A percentile compares a stretch with the other conserved stretches of the same genome.
phyloP scores from a whole-genome alignment of 2,888 invertebrate species.

The Euplagia quadripunctaria region DNA sequence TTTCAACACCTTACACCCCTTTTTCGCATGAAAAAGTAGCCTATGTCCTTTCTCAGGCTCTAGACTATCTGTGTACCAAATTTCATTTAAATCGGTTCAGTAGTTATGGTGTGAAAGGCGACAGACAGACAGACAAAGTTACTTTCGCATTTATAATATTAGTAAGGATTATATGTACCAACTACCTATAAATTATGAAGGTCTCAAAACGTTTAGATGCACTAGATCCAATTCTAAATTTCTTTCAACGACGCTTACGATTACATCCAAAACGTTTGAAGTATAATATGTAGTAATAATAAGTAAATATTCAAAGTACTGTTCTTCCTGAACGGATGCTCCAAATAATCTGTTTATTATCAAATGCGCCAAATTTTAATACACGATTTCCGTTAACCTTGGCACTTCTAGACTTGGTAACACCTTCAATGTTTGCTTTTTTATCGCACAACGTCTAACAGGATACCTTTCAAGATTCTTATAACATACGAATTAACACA shows the following conservation, averaged over 20 bases:
- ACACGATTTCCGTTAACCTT: slow-evolving; percentile 44
- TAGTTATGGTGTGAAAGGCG: too few species aligned
- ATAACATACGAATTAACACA: background rate
- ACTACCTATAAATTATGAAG: too few species aligned
- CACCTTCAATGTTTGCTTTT: slow-evolving; percentile 27
- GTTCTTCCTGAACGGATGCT: background rate
- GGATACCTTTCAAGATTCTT: background rate
- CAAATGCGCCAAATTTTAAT: slow-evolving; percentile 16
- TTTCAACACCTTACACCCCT: too few species aligned
- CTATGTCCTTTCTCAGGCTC: too few species aligned
- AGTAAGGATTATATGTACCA: too few species aligned
- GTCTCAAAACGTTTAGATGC: too few species aligned
- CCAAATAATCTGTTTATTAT: slow-evolving; percentile 4
- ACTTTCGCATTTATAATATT: too few species aligned
- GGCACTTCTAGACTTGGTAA: slow-evolving; percentile 24
- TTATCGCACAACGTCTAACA: background rate
- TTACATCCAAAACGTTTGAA: background rate
- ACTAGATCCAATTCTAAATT: too few species aligned
- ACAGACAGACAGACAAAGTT: too few species aligned
- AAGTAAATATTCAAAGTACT: background rate
- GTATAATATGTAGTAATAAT: background rate
- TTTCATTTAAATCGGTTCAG: too few species aligned
- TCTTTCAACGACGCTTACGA: background rate
- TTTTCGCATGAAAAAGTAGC: too few species aligned
- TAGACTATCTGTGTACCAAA: too few species aligned